A percentile compares a stretch with the other conserved stretches of the same genome.
phyloP scores from a whole-genome alignment of 2,797 vertebrate species.

The Pangasius macronema region DNA sequence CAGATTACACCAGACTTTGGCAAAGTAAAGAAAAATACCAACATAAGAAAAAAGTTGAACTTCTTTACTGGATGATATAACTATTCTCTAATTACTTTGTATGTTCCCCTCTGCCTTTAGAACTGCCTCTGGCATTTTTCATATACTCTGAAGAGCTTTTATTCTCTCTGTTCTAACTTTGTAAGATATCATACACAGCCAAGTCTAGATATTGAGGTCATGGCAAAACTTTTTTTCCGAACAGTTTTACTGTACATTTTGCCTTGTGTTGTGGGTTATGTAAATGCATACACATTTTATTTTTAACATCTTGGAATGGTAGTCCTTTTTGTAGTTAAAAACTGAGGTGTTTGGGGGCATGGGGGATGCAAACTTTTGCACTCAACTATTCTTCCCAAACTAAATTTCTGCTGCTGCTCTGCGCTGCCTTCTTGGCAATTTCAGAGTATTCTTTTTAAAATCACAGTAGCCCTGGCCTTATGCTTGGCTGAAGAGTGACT shows the following conservation, averaged over 20 bases:
- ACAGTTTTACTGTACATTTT: background rate
- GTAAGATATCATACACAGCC: background rate
- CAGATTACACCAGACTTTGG: background rate
- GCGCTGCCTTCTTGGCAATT: no score
- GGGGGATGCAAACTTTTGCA: background rate
- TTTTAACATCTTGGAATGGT: background rate
- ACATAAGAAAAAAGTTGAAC: background rate
- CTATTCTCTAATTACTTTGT: background rate
- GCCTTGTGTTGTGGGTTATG: background rate
- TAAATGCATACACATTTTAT: background rate
- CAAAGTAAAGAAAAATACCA: background rate
- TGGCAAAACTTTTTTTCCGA: background rate
- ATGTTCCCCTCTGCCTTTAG: background rate
- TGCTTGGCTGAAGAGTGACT: background rate
- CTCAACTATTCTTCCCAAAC: background rate
- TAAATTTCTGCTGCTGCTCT: background rate
- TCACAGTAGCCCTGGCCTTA: background rate
- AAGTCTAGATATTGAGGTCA: slow-evolving; percentile 5
- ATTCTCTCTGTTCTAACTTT: background rate
- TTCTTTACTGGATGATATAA: background rate
- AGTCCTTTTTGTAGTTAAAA: background rate
- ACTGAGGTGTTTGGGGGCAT: no score
- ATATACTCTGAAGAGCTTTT: background rate
- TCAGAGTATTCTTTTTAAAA: no score
- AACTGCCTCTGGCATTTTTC: background rate